Base-by-base conservation (phyloP, 2,888 invertebrate species). In the Gasteruption jaculator region DNA sequence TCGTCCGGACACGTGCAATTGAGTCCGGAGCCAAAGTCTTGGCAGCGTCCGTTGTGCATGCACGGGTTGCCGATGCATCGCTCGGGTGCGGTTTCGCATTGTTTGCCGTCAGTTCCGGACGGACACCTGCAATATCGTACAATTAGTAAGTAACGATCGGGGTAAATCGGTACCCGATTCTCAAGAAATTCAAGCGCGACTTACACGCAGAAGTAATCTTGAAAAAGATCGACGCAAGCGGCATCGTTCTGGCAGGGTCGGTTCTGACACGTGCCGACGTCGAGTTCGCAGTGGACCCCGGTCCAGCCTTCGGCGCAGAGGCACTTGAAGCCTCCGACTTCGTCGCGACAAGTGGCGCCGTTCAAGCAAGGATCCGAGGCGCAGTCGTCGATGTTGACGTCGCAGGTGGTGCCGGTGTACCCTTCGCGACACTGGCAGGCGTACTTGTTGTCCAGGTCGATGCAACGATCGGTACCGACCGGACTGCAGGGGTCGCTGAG, bases 31-130 rank as follows among this genome's bases (percentile, higher is more conserved):
- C 95, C 95, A 60, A 90, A 95, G 70, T 95, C 95, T 73, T 91
- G 91, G 59, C 95, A 96, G 65, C 86, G 86, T 38, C 95, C 95
- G 31, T 88, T 91, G 61, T 96, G 94, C 90, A 93, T 93, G 66
- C 95, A 96, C 2, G 82, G 82, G 60, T 86, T 86, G 18, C 92
- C 92, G 45, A 92, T 88, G 65, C 92, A 92, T 50, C 95, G 81
- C 72, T 95, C 93, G 3, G 95, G 95, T 0, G 95, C 93, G 0
- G 92, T 92, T 73, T 95, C 94, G 69, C 96, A 96, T 68, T 93
- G 88, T 71, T 95, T 94, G 7, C 95, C 96, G 62, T 94, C 94
- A 1, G 94, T 95, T 56, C 95, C 94, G 49, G 90, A 91, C 31
- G 92, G 92, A 61, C 93, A 93, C 6, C 85, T 86, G 56, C 25